These are phyloP conservation scores for Colinus virginianus DNA, from an alignment of 2,113 vertebrate genomes.

Conservation along the genomic window DNA sequence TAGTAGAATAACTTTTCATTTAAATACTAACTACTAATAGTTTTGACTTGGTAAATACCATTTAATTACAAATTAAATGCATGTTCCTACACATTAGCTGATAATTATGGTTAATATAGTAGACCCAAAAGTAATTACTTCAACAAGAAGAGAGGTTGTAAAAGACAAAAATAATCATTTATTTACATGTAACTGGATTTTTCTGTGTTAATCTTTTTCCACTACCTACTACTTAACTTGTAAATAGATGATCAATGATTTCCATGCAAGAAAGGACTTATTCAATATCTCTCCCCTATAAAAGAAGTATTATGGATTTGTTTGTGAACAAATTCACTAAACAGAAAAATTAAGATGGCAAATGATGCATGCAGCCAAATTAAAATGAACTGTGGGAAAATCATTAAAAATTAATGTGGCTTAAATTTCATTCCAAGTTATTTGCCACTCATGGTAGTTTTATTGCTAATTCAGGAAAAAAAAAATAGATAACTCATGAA, in stretches of 20 bases:
- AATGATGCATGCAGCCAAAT: slow-evolving; percentile 25
- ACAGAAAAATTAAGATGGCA: slow-evolving; percentile 32
- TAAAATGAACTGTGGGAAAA: slow-evolving; percentile 34
- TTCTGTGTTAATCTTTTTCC: slow-evolving; percentile 4
- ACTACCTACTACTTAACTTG: not conserved
- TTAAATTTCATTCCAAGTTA: slow-evolving; percentile 34
- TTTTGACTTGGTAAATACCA: slow-evolving; percentile 8
- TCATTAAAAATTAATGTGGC: slow-evolving; percentile 49
- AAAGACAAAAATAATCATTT: slow-evolving; percentile 17
- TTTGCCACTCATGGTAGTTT: not conserved
- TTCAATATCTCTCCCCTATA: not conserved
- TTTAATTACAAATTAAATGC: slow-evolving; percentile 29
- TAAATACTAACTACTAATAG: not conserved
- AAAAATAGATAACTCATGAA: not conserved
- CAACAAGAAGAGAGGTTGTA: not conserved
- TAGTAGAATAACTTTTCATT: not conserved
- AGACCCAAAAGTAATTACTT: slow-evolving; percentile 42
- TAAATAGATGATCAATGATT: slow-evolving; percentile 1
- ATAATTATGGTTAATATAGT: slow-evolving; percentile 11
- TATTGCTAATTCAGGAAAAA: slow-evolving; percentile 8
- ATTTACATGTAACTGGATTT: not conserved
- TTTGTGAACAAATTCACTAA: slow-evolving; percentile 44
- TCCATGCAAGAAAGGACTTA: not conserved
- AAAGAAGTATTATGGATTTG: slow-evolving; percentile 2
- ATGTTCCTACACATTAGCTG: not conserved